Evolutionary conservation across 2,888 invertebrate species (phyloP), one percentile per base, ranked within the genome.

Genomic region (Harpalus rubripes): DNA sequence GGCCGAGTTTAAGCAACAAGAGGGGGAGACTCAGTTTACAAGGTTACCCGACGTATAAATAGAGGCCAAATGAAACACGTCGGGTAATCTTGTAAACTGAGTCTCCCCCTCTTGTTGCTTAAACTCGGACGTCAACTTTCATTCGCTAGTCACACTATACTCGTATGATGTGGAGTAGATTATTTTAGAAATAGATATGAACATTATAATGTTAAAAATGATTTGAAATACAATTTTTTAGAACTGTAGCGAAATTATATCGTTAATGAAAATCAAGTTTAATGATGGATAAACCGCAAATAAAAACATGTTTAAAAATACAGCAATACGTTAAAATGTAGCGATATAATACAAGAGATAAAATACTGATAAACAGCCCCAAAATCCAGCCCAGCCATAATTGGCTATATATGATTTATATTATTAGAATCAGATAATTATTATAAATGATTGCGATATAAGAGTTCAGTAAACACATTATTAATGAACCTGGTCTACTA

Each of bases 391-490:
- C 52, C 32, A 5, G 61, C 59, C 63, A 41, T 84, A 84, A 84
- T 84, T 84, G 78, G 84, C 52, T 84, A 78, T 65, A 84, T 84
- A 32, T 84, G 84, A 84, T 84, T 84, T 84, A 84, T 84, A 65
- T 84, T 78, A 84, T 84, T 84, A 84, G 84, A 78, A 78, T 78
- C 84, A 84, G 84, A 84, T 84, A 84, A 84, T 84, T 78, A 84
- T 84, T 84, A 84, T 78, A 78, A 84, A 84, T 84, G 84, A 84
- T 84, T 41, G 84, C 63, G 63, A 78, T 78, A 84, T 84, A 84
- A 84, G 83, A 83, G 83, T 83, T 76, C 74, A 83, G 74, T 83
- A 83, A 83, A 83, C 74, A 83, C 76, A 61, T 76, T 83, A 83
- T 83, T 83, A 83, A 83, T 83, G 83, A 83, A 83, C 83, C 61